Evolutionary conservation across 2,888 invertebrate species (phyloP).

Genomic region (Dioctria linearis): DNA sequence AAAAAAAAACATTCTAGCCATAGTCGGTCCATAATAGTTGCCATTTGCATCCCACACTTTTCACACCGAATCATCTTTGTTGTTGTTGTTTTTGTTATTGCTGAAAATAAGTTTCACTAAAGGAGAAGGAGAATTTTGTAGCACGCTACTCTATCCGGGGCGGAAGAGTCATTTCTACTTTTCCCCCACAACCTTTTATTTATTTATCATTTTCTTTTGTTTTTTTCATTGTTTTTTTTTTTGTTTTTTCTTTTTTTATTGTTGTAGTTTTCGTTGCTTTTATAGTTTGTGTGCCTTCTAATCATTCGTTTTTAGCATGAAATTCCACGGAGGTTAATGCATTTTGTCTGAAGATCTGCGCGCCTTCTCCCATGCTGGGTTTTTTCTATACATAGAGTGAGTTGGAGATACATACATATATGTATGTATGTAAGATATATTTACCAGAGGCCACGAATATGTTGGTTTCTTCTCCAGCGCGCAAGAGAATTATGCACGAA

Average conservation of each 20-base stretch:
- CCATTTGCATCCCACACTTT: slow-evolving; percentile 47
- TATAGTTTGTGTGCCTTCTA: slow-evolving; percentile 31
- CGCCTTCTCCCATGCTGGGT: not conserved
- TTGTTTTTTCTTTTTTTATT: slow-evolving; percentile 31
- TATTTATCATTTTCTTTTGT: no score
- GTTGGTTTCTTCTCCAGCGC: no score
- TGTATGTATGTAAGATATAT: no score
- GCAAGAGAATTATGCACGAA: no score
- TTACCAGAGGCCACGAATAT: no score
- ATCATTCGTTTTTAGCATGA: slow-evolving; percentile 36
- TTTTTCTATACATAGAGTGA: no score
- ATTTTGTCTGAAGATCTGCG: slow-evolving; percentile 20
- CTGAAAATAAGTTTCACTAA: slow-evolving; percentile 36
- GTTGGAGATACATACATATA: no score
- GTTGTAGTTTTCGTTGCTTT: slow-evolving; percentile 13
- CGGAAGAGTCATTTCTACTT: no score
- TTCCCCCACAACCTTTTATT: no score
- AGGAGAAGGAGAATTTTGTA: slow-evolving; percentile 38
- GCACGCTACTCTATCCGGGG: not conserved
- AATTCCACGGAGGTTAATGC: slow-evolving; percentile 44
- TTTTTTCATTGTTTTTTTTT: not conserved
- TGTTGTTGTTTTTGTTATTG: slow-evolving; percentile 28
- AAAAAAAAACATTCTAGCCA: slow-evolving; percentile 15
- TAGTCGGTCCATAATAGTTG: slow-evolving; percentile 12
- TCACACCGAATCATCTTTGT: slow-evolving; percentile 17